Evolutionary conservation across 2,888 invertebrate genomes (phyloP).

Genomic region (Phengaris arion): DNA sequence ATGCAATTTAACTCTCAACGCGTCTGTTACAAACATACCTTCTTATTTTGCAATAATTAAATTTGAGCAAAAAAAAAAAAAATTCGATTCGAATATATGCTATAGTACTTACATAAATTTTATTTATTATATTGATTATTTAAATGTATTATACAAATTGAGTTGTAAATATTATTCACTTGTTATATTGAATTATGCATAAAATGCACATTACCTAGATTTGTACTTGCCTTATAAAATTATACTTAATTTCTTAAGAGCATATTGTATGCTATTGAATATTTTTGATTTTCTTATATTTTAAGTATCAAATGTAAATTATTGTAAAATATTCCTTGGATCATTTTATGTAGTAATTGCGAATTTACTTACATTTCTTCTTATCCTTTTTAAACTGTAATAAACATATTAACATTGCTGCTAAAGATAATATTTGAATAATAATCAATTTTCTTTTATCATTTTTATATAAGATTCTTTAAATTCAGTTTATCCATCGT

Average conservation of each 20-base stretch:
- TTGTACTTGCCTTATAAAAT: constrained; percentile 7
- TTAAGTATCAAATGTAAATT: background rate
- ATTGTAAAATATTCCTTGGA: background rate
- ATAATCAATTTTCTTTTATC: too few species aligned
- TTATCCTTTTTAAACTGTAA: background rate
- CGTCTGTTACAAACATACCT: background rate
- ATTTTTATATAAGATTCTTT: background rate
- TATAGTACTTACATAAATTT: background rate
- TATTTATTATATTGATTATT: background rate
- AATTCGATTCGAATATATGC: background rate
- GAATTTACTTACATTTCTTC: constrained; percentile 13
- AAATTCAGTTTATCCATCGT: background rate
- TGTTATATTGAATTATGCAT: constrained; percentile 2
- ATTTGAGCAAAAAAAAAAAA: background rate
- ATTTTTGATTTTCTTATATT: constrained; percentile 4
- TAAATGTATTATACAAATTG: background rate
- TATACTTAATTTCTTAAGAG: constrained; percentile 19
- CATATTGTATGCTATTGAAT: background rate
- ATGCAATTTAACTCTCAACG: background rate
- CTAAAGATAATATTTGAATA: background rate
- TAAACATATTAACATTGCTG: background rate
- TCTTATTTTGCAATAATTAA: constrained; percentile 1
- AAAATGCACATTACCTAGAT: constrained; percentile 22
- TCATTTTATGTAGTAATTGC: constrained; percentile 3
- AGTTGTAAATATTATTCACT: constrained; percentile 12